These are phyloP conservation scores for Chaetodon auriga DNA, from an alignment of 2,113 vertebrate species.

Conservation along the genomic window DNA sequence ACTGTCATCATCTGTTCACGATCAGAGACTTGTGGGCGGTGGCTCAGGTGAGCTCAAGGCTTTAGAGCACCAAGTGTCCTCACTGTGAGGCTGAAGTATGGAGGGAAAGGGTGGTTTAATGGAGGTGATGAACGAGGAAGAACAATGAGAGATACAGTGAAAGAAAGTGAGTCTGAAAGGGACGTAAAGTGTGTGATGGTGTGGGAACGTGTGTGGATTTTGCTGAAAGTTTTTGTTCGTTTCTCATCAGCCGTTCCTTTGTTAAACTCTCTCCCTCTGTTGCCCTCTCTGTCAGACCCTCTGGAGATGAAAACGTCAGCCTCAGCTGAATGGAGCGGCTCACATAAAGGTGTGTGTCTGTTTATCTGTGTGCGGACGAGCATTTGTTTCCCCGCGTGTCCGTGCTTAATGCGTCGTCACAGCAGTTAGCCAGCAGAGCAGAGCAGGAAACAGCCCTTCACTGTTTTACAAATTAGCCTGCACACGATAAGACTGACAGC, in stretches of 20 bases:
- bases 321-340: slow-evolving; percentile 83
- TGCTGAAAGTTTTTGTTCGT: neutral
- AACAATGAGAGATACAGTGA: neutral
- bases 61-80: neutral
- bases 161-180: slow-evolving; percentile 5
- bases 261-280: slow-evolving; percentile 4
- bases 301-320: slow-evolving; percentile 66
- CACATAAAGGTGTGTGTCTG: slow-evolving; percentile 64
- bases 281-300: slow-evolving; percentile 73
- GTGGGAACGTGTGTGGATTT: slow-evolving; percentile 15
- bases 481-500: slow-evolving; percentile 27
- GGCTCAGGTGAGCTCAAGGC: neutral
- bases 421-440: slow-evolving; percentile 11
- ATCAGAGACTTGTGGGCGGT: neutral
- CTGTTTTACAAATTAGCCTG: slow-evolving; percentile 55
- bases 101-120: neutral
- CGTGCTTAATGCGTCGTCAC: neutral
- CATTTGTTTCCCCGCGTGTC: neutral
- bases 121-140: neutral
- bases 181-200: neutral
- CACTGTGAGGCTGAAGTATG: slow-evolving; percentile 1
- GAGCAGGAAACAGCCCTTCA: slow-evolving; percentile 26
- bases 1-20: neutral
- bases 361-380: neutral
- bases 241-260: neutral